Evolutionary conservation across 1,140 invertebrate species (phyloP).

Genomic region (Hermatobates lingyangjiaoensis): DNA sequence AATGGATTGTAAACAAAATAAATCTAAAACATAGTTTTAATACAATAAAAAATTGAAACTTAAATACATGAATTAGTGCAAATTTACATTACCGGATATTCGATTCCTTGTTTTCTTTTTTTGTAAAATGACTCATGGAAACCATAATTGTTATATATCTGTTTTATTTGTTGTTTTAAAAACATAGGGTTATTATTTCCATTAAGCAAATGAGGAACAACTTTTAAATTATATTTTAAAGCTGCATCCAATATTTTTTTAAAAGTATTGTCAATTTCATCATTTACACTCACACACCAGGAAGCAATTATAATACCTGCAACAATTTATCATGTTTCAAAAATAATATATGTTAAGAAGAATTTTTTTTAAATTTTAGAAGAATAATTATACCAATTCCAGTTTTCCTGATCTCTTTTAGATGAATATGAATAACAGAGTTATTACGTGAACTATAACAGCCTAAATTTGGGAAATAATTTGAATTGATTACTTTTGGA

Average conservation of each 20-base stretch:
- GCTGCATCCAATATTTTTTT: conserved; percentile 26
- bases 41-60: not conserved
- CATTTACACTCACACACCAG: conserved; percentile 26
- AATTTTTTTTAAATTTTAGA: not conserved
- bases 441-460: conserved; percentile 30
- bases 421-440: conserved; percentile 26
- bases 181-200: conserved; percentile 26
- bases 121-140: conserved; percentile 31
- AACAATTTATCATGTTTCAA: not conserved
- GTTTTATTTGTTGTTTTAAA: conserved; percentile 25
- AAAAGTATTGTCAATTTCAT: conserved; percentile 25
- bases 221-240: conserved; percentile 25
- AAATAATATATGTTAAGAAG: not conserved
- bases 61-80: not conserved
- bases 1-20: conserved; percentile 38
- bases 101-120: conserved; percentile 24
- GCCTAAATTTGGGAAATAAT: conserved; percentile 28
- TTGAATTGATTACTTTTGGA: conserved; percentile 27
- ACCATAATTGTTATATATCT: conserved; percentile 23
- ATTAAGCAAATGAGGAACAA: conserved; percentile 29
- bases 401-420: conserved; percentile 26
- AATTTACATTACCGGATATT: conserved; percentile 25
- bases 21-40: conserved; percentile 9
- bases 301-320: conserved; percentile 22
- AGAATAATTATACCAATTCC: conserved; percentile 22